Conservation (phyloP, 2,113 vertebrate genomes). For the Chamaetylas fuelleborni region DNA sequence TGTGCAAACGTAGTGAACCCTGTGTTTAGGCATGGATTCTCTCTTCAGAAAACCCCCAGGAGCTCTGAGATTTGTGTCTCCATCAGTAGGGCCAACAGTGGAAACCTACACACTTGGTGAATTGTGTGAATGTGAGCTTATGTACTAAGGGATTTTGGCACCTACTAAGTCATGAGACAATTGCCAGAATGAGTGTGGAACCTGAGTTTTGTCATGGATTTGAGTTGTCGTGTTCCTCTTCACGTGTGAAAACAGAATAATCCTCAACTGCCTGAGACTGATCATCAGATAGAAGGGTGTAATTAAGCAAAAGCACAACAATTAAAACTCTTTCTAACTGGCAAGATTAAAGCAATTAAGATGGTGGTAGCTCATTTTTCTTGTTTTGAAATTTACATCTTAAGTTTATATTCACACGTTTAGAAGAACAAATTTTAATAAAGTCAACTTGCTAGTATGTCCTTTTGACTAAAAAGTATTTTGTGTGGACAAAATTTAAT, state of each 20-base stretch:
- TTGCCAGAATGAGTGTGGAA: background rate
- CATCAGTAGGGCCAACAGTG: fast-evolving
- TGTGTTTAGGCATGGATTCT: background rate
- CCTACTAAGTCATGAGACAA: background rate
- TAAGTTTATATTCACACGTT: background rate
- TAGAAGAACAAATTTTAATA: background rate
- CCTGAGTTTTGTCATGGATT: background rate
- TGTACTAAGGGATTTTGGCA: background rate
- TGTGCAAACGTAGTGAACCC: background rate
- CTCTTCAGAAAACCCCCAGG: background rate
- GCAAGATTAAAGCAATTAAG: background rate
- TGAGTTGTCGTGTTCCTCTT: background rate
- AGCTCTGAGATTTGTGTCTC: background rate
- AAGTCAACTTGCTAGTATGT: background rate
- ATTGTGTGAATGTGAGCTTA: background rate
- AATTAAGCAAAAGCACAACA: slow-evolving; percentile 8
- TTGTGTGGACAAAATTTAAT: background rate
- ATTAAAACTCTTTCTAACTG: background rate
- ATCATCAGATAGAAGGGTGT: background rate
- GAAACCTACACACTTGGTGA: background rate
- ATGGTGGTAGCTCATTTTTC: background rate
- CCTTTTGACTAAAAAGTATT: background rate
- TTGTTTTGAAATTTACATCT: slow-evolving; percentile 21
- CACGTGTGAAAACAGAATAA: background rate
- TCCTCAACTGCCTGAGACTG: background rate